These are phyloP conservation scores for Asobara japonica DNA, from an alignment of 1,140 invertebrate species.

Conservation along the genomic window DNA sequence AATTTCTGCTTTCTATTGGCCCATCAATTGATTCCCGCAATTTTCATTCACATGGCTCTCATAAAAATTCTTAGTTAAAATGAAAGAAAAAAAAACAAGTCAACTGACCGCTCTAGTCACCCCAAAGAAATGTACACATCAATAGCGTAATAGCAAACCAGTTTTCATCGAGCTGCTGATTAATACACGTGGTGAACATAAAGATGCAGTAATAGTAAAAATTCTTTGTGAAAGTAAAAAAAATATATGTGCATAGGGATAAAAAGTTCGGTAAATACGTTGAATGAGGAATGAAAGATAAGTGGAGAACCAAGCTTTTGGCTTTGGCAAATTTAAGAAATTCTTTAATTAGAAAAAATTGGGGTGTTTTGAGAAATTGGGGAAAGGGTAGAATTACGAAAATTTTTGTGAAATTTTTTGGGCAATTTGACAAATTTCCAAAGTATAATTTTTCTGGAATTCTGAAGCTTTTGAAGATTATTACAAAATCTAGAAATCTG, in stretches of 20 bases:
- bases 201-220: neutral
- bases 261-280: neutral
- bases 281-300: neutral
- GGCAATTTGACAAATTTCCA: too few species aligned
- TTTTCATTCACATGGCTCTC: neutral
- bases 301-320: too few species aligned
- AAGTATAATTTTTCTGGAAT: too few species aligned
- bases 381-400: too few species aligned
- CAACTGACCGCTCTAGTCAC: constrained; percentile 2
- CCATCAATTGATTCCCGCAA: neutral
- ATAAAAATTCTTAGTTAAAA: too few species aligned
- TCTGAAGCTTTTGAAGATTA: too few species aligned
- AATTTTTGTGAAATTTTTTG: too few species aligned
- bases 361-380: too few species aligned
- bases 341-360: too few species aligned
- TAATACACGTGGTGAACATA: neutral
- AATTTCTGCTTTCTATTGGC: neutral
- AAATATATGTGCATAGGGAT: neutral
- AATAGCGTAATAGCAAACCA: neutral
- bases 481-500: too few species aligned
- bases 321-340: too few species aligned
- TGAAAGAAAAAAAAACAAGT: too few species aligned
- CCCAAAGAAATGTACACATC: constrained; percentile 5
- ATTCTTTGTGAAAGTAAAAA: neutral
- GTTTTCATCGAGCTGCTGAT: neutral